These are phyloP conservation scores for Pristiophorus japonicus DNA, from an alignment of 2,113 vertebrate species.

Conservation along the genomic window DNA sequence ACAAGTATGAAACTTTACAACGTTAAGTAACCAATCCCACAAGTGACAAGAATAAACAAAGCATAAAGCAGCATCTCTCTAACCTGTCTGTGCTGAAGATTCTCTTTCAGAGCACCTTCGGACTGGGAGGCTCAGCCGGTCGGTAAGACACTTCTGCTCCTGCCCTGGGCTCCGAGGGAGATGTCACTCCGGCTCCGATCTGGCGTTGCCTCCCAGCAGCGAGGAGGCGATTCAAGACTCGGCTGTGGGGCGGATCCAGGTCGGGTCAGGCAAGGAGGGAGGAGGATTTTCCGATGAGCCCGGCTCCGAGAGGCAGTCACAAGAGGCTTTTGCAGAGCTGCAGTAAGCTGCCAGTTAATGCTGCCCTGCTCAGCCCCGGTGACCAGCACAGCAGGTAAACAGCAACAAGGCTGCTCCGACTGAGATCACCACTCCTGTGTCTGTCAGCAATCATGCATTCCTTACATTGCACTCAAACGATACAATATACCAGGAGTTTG, in stretches of 20 bases:
- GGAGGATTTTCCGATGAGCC: not conserved
- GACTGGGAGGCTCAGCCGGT: not conserved
- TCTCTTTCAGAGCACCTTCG: not conserved
- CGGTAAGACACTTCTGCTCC: not conserved
- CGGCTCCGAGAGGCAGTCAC: not conserved
- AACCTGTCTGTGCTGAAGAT: not conserved
- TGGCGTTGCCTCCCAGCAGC: not conserved
- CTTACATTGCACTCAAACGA: not conserved
- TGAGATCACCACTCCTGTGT: not conserved
- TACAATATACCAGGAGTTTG: not conserved
- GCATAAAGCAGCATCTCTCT: not conserved
- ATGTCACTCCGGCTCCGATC: not conserved
- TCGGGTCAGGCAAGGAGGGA: not conserved
- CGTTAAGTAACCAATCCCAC: too few relatives aligned
- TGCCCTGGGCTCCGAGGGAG: not conserved
- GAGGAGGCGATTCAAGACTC: not conserved
- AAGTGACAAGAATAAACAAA: not conserved
- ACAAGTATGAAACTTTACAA: not conserved
- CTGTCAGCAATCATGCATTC: not conserved
- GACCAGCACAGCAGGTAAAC: not conserved
- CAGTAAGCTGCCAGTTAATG: not conserved
- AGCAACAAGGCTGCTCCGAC: not conserved
- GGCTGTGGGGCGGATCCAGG: not conserved
- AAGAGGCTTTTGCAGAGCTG: not conserved
- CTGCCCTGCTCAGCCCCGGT: not conserved